Base-by-base conservation (phyloP, 2,888 invertebrate genomes). In the Ophioninae sp. region DNA sequence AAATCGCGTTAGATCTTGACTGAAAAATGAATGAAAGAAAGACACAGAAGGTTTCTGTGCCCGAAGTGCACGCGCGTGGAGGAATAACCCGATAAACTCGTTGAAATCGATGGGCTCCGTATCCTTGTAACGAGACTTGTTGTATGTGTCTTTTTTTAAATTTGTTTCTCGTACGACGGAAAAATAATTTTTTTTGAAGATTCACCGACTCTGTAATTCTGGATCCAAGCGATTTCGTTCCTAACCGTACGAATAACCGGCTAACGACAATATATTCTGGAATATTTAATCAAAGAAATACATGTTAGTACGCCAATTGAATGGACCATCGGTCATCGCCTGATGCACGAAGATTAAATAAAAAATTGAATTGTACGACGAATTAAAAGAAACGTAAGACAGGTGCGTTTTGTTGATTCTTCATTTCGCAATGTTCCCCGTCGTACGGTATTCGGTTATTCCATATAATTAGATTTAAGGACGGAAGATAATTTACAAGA, bases 271-370 rank as follows among this genome's bases (percentile, higher is more conserved):
- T 72, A 82, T 17, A 67, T 69, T 37, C n/a, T 21, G 64, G 39
- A 65, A 67, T 78, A 23, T 79, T 74, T 21, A 41, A 65, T 62
- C 78, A 67, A 37, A 80, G 61, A 75, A 87, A 86, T 91, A 87
- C 91, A 91, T 91, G 89, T 91, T 90, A 89, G 89, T 90, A 87
- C 88, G 89, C 88, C 90, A 89, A 87, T 86, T 30, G 30, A 87
- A 89, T 86, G 88, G 88, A 86, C 30, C 88, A 90, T 89, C 89
- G 90, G 87, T 89, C 70, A 64, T 65, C 59, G 37, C 37, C 62
- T 64, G 21, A 57, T 57, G 21, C 75, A 90, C 87, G 86, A 88
- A 90, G 87, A 86, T 88, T 86, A 89, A 91, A 91, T 90, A 91
- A 90, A 90, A 89, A 87, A 78, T 83, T 84, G 80, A 81, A 87